A percentile compares a stretch with the other conserved stretches of the same genome.
phyloP scores from a whole-genome alignment of 2,113 vertebrate species.

The Sprattus sprattus region DNA sequence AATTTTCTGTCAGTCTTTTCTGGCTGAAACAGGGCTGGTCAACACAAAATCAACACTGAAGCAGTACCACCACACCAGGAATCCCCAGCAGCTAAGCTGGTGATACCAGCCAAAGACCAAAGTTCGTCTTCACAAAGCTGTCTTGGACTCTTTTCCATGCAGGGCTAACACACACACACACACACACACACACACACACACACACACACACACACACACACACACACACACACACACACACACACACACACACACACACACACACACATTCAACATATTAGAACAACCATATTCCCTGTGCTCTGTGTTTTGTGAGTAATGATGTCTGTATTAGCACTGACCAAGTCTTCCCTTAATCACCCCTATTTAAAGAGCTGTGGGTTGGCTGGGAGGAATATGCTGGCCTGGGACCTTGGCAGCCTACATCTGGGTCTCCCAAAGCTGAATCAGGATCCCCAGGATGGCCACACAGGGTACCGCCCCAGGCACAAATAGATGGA shows the following conservation, averaged over 20 bases:
- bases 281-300: not conserved
- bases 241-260: not conserved
- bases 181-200: not conserved
- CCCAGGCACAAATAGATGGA: not conserved
- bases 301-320: not conserved
- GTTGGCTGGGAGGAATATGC: not conserved
- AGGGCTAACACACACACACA: not conserved
- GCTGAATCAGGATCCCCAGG: not conserved
- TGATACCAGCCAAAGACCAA: not conserved
- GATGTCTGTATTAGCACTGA: not conserved
- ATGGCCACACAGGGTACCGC: not conserved
- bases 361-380: not conserved
- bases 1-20: no score
- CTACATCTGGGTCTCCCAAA: not conserved
- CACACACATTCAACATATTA: not conserved
- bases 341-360: not conserved
- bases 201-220: not conserved
- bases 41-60: not conserved
- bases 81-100: no score
- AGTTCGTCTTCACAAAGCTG: no score
- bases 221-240: not conserved
- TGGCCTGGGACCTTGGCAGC: not conserved
- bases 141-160: not conserved
- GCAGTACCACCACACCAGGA: not conserved
- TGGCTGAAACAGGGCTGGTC: not conserved